phyloP scores from a whole-genome alignment of 53 echinoderm and acorn worm species.

The Pentamera pediparva region DNA sequence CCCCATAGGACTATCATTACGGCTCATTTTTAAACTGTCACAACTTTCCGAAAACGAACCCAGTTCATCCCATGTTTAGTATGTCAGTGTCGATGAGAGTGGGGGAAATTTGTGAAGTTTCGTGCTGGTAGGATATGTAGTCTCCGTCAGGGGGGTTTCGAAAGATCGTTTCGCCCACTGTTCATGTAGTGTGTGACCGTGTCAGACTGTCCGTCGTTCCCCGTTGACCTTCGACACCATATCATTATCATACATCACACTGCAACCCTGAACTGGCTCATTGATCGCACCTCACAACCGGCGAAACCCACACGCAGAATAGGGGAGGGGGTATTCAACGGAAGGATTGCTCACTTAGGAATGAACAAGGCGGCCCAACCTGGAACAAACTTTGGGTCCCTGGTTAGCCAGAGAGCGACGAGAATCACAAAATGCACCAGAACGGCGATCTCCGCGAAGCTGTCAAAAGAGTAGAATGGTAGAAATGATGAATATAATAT shows the following conservation, averaged over 20 bases:
- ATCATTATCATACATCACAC: background rate
- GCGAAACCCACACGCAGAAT: background rate
- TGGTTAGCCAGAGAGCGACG: constrained; percentile 69
- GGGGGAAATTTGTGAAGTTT: no score
- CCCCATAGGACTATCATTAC: no score
- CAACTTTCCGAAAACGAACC: no score
- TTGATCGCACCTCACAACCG: background rate
- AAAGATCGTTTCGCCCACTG: no score
- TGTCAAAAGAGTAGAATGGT: background rate
- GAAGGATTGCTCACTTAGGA: constrained; percentile 40
- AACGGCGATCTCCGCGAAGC: constrained; percentile 85
- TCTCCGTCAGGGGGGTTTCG: no score
- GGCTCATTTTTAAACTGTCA: no score
- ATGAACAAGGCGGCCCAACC: constrained; percentile 71
- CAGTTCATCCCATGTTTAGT: no score
- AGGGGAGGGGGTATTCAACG: no score
- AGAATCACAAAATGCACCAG: constrained; percentile 62
- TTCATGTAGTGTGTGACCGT: no score
- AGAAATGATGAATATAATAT: background rate
- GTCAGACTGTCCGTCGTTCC: background rate
- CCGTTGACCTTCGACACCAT: background rate
- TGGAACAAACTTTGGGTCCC: constrained; percentile 78
- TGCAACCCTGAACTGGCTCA: background rate
- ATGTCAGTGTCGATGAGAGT: no score
- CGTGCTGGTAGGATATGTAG: no score